Base-by-base conservation (phyloP, 2,797 vertebrate species). In the Merluccius polli region DNA sequence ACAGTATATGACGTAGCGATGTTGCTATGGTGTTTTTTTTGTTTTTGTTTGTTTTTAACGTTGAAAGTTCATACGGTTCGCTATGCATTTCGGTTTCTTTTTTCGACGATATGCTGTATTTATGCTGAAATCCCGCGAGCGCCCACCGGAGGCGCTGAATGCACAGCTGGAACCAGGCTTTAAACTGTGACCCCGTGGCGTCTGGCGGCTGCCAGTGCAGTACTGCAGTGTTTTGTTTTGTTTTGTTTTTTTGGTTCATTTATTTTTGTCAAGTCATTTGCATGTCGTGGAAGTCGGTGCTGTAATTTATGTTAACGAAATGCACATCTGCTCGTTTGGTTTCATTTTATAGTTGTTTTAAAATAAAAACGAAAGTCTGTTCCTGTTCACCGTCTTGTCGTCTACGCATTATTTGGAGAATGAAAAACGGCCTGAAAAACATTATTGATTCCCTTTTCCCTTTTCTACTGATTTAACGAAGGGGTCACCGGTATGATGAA, bases 191-290 rank as follows among this genome's bases (percentile, higher is more conserved):
- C 52, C 84, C 82, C 35, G 68, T 87, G 72, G 75, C 74, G 82
- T 71, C 79, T 76, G 78, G 86, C 86, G 84, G 86, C 83, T 84
- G 72, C 81, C 70, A 44, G 78, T 82, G 73, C 78, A 75, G 83
- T 90, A 85, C n/a, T n/a, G n/a, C 76, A 1, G 85, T 89, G 85
- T 86, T 88, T 83, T 52, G 79, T 13, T 82, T n/a, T n/a, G n/a
- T n/a, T n/a, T n/a, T n/a, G n/a, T n/a, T n/a, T n/a, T n/a, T n/a
- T n/a, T n/a, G n/a, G n/a, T n/a, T n/a, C 87, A 89, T 81, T 74
- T 87, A 87, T 88, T 78, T 92, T 92, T 94, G 90, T 93, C 71
- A 27, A 38, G 79, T 88, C 82, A 30, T 48, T 84, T 84, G 92
- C 92, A 92, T 92, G 91, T 89, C 78, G 85, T 89, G 85, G 79